Base-by-base conservation (phyloP, 2,113 vertebrate species). In the Clinocottus analis region DNA sequence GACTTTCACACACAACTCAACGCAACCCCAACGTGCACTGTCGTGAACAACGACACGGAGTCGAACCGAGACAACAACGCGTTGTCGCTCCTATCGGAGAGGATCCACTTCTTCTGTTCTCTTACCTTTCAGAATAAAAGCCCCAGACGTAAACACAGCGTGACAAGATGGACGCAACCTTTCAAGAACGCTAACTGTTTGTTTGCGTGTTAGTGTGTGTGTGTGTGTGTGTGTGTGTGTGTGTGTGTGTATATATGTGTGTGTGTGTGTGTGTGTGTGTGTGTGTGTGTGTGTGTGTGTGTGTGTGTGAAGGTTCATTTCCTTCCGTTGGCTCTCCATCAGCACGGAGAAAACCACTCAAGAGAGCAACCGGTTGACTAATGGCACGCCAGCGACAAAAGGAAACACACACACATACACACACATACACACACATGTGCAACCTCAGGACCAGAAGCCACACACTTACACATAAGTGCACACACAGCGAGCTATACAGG, bases 291-390 rank as follows among this genome's bases (percentile, higher is more conserved):
- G 8, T 25, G 37, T 60, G 37, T 66, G 9, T 62, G 53, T 56
- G 68, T 69, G 31, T 43, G 33, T 39, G 39, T 60, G 33, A 37
- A 8, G 19, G 29, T 67, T 58, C 3, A 13, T 3, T 37, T 33
- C 11, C 45, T 7, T 59, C 17, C 60, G n/a, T 5, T 29, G 62
- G 51, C 29, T 72, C 43, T 58, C 29, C 60, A 75, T 75, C 49
- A 64, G 49, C 41, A 73, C 21, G 31, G 25, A 25, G 16, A 37
- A 62, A 13, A 63, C 37, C 19, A 56, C 27, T 10, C 27, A 3
- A 45, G 3, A 67, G 29, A 64, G 64, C 21, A 39, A 65, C 14
- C 16, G 21, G 51, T 59, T 51, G 21, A 29, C 29, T 29, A 59
- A 72, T 59, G 16, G 31, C 60, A 60, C 51, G 33, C 17, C 35